phyloP scores from a whole-genome alignment of 1,140 invertebrate genomes.

The Drosophila novamexicana region DNA sequence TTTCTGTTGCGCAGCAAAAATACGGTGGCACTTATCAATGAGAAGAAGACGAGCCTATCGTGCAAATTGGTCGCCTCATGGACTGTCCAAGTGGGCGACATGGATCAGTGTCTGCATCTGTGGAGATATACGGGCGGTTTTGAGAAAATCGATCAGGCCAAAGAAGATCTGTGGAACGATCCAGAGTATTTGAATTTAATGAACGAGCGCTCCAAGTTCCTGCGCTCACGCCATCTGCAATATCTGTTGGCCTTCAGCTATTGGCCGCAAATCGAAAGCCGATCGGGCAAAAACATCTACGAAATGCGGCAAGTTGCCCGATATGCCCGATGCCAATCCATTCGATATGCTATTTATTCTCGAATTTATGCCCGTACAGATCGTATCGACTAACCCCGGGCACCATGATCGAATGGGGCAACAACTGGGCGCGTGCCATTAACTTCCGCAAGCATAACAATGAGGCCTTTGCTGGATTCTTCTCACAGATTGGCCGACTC shows the following conservation, averaged over 20 bases:
- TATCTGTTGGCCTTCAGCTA: conserved; percentile 96
- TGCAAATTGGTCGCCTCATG: conserved; percentile 93
- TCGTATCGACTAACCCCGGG: conserved; percentile 94
- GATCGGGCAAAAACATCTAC: conserved; percentile 93
- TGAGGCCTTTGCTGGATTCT: conserved; percentile 97
- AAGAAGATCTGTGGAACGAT: conserved; percentile 89
- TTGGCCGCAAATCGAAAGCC: conserved; percentile 92
- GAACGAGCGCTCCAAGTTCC: conserved; percentile 91
- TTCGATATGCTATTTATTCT: background rate
- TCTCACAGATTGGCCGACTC: conserved; percentile 97
- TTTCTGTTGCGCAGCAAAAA: conserved; percentile 88
- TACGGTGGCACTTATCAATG: conserved; percentile 91
- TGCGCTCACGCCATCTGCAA: conserved; percentile 96
- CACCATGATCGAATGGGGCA: conserved; percentile 99
- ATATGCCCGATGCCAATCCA: background rate
- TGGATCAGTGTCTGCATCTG: conserved; percentile 97
- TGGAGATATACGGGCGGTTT: conserved; percentile 98
- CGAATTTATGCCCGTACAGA: conserved; percentile 19
- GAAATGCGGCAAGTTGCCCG: conserved; percentile 90
- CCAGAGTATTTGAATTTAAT: conserved; percentile 90
- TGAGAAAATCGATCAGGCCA: conserved; percentile 92
- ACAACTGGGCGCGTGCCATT: conserved; percentile 98
- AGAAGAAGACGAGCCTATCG: conserved; percentile 89
- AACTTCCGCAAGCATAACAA: conserved; percentile 95
- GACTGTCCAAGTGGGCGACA: conserved; percentile 97